Evolutionary conservation across 1,140 invertebrate species (phyloP), one percentile per base, ranked within the genome.

Genomic region (Pachypsylla venusta): DNA sequence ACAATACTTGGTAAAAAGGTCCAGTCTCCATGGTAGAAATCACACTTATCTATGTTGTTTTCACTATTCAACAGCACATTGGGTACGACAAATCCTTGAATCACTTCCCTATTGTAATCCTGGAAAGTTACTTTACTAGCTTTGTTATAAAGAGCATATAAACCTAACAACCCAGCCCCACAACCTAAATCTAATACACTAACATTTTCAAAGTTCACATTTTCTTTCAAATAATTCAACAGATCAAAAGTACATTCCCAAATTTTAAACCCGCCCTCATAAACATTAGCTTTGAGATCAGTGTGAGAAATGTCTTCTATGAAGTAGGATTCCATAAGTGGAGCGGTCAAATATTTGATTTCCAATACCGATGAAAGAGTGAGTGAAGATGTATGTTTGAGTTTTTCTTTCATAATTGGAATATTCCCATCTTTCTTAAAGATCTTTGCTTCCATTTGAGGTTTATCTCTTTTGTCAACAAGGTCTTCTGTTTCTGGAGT

Each of bases 231-330:
- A 69, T 82, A 88, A 57, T 79, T 69, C 25, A 81, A 66, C 53
- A 93, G 69, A 68, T 92, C 88, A 68, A 80, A 77, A 16, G 85
- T 89, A 64, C 88, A 89, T 72, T 93, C 89, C 89, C 89, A 93
- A 59, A 91, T 79, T 77, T 91, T 92, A 22, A 89, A 74, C 14
- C 89, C 89, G 64, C 89, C 87, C 89, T 65, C 53, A 71, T 60
- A 64, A 55, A 70, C 67, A 61, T 62, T 42, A 1, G 53, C 54
- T 28, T 53, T 54, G 54, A 48, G 42, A n/a, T 48, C 42, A 19
- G 42, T 48, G 16, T 48, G 42, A 19, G 42, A 5, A n/a, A 48
- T 48, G 42, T 48, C n/a, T n/a, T 3, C 42, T 3, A 48, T 7
- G 4, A 22, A 5, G 4, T 48, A 7, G n/a, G 16, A 19, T 19